Base-by-base conservation (phyloP, 1,140 invertebrate genomes). In the Platorchestia sp. region DNA sequence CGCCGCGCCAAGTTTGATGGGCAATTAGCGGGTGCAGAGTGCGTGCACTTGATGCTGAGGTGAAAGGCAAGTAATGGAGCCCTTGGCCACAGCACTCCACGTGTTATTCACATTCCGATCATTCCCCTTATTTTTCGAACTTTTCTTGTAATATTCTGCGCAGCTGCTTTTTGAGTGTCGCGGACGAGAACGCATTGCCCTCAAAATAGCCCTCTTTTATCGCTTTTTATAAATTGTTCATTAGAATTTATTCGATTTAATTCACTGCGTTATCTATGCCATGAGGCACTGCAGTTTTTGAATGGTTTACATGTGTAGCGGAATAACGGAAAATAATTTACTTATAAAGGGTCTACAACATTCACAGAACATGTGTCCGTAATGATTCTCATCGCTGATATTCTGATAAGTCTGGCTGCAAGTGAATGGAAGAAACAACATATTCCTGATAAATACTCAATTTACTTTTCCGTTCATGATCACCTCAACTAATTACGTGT, bases 11-110 rank as follows among this genome's bases (percentile, higher is more conserved):
- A 93, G 43, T 93, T 93, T 93, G 91, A 93, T 93, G 44, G 91
- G 91, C 91, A 93, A 93, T 93, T 93, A 93, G 43, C 16, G 91
- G 44, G 91, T 93, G 45, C 91, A 47, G 91, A 45, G 91, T 42
- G 87, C 91, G 45, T 44, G 45, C 43, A 44, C 45, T 45, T 44
- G 36, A n/a, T 45, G 91, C 40, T 93, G 22, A 93, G 45, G 45
- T 93, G 44, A 93, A 41, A 41, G 36, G 43, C 87, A 89, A 89
- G 87, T 41, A 27, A 3, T 3, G 27, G 59, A 75, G 59, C 59
- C 27, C 36, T 27, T 36, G 27, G 10, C 14, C 59, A 75, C 14
- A 10, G 36, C 3, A 75, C 36, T 75, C 14, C 59, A 19, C 27
- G 1, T 75, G 7, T 75, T 36, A 75, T 10, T 14, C 27, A 36